These are phyloP conservation scores for Noctua janthina DNA, from an alignment of 2,888 invertebrate genomes.

Conservation along the genomic window DNA sequence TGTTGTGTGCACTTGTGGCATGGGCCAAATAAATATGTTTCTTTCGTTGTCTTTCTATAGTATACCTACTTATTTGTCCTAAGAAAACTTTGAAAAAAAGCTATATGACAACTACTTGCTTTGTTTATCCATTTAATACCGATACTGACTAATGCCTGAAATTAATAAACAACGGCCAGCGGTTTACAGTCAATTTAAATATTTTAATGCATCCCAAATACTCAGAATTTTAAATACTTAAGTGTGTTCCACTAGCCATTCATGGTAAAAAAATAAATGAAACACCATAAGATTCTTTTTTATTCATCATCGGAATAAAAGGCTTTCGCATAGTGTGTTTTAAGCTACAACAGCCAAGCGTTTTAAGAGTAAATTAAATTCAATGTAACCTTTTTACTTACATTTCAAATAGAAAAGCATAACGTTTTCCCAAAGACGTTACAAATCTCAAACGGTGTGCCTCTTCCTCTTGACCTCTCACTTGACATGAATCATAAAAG, in stretches of 20 bases:
- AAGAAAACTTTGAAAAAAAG: neutral
- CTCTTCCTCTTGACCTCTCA: slow-evolving; percentile 35
- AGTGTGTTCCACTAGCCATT: neutral
- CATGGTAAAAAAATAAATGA: neutral
- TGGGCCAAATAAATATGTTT: too few species aligned
- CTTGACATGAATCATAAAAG: slow-evolving; percentile 34
- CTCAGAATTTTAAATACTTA: neutral
- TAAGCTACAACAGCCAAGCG: neutral
- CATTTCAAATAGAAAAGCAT: slow-evolving; percentile 5
- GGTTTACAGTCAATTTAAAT: neutral
- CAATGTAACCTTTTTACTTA: slow-evolving; percentile 4
- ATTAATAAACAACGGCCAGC: neutral
- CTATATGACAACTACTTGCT: neutral
- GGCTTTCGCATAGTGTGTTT: neutral
- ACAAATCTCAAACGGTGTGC: slow-evolving; percentile 21
- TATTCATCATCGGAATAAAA: neutral
- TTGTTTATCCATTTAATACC: neutral
- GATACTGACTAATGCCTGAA: neutral
- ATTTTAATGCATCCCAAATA: too few species aligned
- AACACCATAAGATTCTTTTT: neutral
- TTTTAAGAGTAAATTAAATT: neutral
- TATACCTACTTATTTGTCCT: neutral
- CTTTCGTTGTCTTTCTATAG: too few species aligned
- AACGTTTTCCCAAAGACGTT: slow-evolving; percentile 2
- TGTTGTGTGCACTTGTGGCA: too few species aligned